phyloP scores from a whole-genome alignment of 37 sponge, comb jelly and placozoan species.

The Dysidea cf. avara region DNA sequence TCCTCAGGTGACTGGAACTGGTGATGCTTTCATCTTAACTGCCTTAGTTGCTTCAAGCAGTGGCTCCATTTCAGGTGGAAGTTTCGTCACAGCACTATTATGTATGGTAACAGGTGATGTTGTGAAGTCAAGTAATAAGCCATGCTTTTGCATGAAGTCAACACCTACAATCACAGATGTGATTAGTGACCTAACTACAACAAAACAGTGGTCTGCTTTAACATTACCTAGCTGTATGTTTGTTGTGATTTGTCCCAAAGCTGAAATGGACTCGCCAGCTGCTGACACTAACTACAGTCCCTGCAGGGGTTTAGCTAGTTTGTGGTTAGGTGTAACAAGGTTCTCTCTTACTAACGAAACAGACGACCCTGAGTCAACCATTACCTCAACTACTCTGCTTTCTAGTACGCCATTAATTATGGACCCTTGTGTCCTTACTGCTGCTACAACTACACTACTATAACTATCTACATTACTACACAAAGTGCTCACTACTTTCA shows the following conservation, averaged over 20 bases:
- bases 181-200: constrained; percentile 10
- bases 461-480: no score
- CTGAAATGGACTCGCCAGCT: constrained; percentile 13
- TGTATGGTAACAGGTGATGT: constrained; percentile 22
- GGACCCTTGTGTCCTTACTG: constrained; percentile 6
- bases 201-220: constrained; percentile 14
- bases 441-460: constrained; percentile 7
- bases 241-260: background rate
- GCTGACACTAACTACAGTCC: background rate
- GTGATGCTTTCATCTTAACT: no score
- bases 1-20: constrained; percentile 14
- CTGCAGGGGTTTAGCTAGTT: no score
- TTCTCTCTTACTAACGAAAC: constrained; percentile 1
- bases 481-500: background rate
- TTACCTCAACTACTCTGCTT: background rate
- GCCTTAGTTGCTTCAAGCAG: no score
- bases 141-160: constrained; percentile 14
- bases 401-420: background rate
- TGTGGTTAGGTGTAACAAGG: no score
- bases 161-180: constrained; percentile 16
- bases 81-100: no score
- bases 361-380: constrained; percentile 9
- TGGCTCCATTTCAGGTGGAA: no score
- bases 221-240: constrained; percentile 7
- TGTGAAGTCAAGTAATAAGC: constrained; percentile 19